These are phyloP conservation scores for Sarcoramphus papa DNA, from an alignment of 2,797 vertebrate genomes.

Conservation along the genomic window DNA sequence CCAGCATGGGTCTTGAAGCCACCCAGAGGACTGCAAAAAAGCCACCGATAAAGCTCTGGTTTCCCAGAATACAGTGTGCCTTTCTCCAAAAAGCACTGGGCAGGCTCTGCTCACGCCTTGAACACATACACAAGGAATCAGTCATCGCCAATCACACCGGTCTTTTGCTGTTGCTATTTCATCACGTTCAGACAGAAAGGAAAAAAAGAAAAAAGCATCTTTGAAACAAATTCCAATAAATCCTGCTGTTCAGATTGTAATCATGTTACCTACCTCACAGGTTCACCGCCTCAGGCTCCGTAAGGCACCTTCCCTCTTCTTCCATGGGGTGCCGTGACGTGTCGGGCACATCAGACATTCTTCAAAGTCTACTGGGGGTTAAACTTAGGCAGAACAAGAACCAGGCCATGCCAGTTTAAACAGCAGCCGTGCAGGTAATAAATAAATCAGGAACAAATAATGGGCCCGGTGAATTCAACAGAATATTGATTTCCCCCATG, in stretches of 20 bases:
- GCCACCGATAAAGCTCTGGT: background rate
- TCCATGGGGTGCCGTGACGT: accelerated
- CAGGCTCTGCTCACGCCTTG: background rate
- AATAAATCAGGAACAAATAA: background rate
- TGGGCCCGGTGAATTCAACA: background rate
- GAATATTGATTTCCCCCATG: background rate
- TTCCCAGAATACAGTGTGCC: background rate
- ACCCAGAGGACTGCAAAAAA: background rate
- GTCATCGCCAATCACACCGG: accelerated
- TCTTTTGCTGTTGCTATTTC: background rate
- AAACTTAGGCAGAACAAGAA: background rate
- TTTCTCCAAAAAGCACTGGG: background rate
- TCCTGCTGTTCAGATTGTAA: background rate
- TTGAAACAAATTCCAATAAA: background rate
- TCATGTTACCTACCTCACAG: conserved; percentile 44
- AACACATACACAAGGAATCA: background rate
- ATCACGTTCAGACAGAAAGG: background rate
- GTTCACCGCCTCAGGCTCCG: background rate
- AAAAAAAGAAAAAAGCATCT: background rate
- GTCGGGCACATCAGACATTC: background rate
- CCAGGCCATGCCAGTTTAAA: background rate
- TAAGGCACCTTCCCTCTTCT: background rate
- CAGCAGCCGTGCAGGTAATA: background rate
- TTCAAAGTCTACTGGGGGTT: background rate
- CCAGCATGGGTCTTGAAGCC: background rate